A percentile compares a stretch with the other conserved stretches of the same genome.
Conservation (phyloP, 2,888 invertebrate genomes). For the Drosophila demipolita region DNA sequence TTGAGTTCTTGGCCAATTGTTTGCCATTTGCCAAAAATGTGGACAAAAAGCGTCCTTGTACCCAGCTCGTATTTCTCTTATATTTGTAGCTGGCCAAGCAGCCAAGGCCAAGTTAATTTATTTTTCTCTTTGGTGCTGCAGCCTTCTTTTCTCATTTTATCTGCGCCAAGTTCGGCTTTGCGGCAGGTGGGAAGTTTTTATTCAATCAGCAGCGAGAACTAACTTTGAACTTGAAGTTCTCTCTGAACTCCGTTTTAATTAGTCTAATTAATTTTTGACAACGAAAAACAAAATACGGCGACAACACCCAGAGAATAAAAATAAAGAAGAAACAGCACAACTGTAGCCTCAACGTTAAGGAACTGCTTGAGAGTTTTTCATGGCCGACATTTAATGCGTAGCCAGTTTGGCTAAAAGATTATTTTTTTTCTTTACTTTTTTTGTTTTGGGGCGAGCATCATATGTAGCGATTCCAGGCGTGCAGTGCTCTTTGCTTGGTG, state of each 20-base stretch:
- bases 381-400: constrained; percentile 33
- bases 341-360: constrained; percentile 6
- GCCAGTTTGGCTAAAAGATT: constrained; percentile 38
- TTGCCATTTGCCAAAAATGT: constrained; percentile 50
- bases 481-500: neutral
- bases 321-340: constrained; percentile 20
- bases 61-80: constrained; percentile 9
- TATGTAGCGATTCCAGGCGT: constrained; percentile 3
- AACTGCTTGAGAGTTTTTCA: constrained; percentile 5
- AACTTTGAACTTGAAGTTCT: constrained; percentile 74
- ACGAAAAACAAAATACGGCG: constrained; percentile 13
- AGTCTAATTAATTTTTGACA: constrained; percentile 76
- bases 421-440: neutral
- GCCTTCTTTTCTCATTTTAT: neutral
- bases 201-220: constrained; percentile 67
- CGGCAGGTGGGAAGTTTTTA: constrained; percentile 69
- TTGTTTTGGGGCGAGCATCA: constrained; percentile 11
- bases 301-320: constrained; percentile 20
- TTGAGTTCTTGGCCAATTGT: constrained; percentile 65
- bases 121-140: constrained; percentile 41
- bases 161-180: neutral
- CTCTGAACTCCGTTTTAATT: constrained; percentile 61
- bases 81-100: constrained; percentile 17
- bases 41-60: constrained; percentile 4
- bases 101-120: constrained; percentile 70